phyloP scores from a whole-genome alignment of 2,888 invertebrate genomes.

The Desoria tigrina region DNA sequence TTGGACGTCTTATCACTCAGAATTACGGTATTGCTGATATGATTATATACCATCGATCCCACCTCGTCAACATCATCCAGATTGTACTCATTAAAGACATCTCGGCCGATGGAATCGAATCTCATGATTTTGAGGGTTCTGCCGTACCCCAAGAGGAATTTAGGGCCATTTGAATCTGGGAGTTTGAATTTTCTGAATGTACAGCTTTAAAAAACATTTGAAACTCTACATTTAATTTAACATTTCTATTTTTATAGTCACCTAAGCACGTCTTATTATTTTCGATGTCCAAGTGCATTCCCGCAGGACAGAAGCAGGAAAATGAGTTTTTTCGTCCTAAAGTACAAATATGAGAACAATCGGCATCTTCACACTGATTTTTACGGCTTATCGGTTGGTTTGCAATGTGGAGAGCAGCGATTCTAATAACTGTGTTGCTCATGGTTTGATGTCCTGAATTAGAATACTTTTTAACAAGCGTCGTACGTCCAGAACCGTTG shows the following conservation, averaged over 20 bases:
- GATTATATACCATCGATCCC: conserved; percentile 70
- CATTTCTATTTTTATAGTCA: too few relatives aligned
- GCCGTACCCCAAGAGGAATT: conserved; percentile 54
- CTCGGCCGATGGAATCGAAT: conserved; percentile 56
- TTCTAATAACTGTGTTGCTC: conserved; percentile 63
- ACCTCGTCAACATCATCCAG: conserved; percentile 58
- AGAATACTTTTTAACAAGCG: conserved; percentile 62
- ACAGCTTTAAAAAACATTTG: too few relatives aligned
- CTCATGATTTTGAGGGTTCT: conserved; percentile 54
- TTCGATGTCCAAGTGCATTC: conserved; percentile 59
- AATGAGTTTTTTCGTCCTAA: conserved; percentile 62
- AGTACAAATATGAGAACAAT: conserved; percentile 78
- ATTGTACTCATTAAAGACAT: conserved; percentile 54
- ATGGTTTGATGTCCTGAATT: too few relatives aligned
- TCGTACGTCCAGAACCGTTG: conserved; percentile 66
- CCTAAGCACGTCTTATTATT: conserved; percentile 35
- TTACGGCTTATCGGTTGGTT: conserved; percentile 59
- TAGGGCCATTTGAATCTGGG: conserved; percentile 35
- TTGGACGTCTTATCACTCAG: conserved; percentile 61
- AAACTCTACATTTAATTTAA: too few relatives aligned
- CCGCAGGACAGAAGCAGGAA: conserved; percentile 74
- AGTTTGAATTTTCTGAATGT: too few relatives aligned
- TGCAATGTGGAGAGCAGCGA: conserved; percentile 74
- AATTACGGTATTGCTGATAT: conserved; percentile 57
- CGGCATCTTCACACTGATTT: conserved; percentile 66